Conservation (phyloP, 2,888 invertebrate genomes). For the Dicycla oo region DNA sequence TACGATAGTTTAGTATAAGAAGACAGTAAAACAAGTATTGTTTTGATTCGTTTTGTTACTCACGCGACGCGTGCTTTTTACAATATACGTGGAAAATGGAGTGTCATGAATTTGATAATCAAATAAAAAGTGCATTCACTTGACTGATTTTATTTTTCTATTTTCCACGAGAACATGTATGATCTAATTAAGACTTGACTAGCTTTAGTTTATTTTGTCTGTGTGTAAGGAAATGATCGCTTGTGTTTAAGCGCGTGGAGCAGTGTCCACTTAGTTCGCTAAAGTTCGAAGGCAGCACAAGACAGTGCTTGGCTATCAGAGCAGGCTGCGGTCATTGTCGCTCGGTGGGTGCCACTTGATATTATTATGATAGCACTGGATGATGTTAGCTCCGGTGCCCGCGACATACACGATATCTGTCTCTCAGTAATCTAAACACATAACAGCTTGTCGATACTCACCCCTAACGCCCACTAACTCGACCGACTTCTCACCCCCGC, state of each 20-base stretch:
- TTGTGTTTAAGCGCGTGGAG: conserved; percentile 76
- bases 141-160: conserved; percentile 80
- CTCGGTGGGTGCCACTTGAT: conserved; percentile 72
- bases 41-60: conserved; percentile 59
- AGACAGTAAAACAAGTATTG: conserved; percentile 61
- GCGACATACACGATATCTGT: conserved; percentile 53
- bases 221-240: conserved; percentile 70
- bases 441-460: conserved; percentile 80
- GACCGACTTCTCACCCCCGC: conserved; percentile 61
- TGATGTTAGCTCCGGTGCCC: conserved; percentile 46
- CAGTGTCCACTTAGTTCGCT: conserved; percentile 69
- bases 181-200: conserved; percentile 56
- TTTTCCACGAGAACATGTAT: conserved; percentile 79
- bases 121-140: conserved; percentile 78
- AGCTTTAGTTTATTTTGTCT: conserved; percentile 57
- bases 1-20: conserved; percentile 64
- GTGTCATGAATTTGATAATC: conserved; percentile 71
- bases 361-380: conserved; percentile 59
- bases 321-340: conserved; percentile 63
- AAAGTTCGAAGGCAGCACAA: conserved; percentile 65
- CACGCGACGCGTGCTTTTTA: conserved; percentile 60
- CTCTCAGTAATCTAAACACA: conserved; percentile 67
- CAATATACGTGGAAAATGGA: conserved; percentile 82
- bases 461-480: conserved; percentile 79
- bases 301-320: conserved; percentile 60